phyloP scores from a whole-genome alignment of 37 sponge, comb jelly and placozoan species.

The Spongilla lacustris region DNA sequence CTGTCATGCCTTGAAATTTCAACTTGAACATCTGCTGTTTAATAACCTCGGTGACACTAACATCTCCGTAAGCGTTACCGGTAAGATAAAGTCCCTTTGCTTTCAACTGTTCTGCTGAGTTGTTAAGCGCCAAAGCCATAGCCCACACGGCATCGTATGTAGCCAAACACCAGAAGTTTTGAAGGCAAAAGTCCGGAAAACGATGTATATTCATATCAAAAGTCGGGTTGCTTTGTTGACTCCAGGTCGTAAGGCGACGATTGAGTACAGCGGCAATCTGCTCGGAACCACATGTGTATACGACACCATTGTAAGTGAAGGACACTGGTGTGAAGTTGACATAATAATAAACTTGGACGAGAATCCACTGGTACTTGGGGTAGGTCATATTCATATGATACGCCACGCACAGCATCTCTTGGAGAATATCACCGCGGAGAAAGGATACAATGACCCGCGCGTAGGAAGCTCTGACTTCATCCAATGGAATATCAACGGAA shows the following conservation, averaged over 20 bases:
- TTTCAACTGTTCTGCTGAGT: neutral
- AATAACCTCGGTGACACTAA: neutral
- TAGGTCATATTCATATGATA: neutral
- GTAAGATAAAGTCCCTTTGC: neutral
- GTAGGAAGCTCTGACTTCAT: neutral
- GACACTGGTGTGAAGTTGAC: neutral
- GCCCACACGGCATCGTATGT: neutral
- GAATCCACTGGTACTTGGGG: conserved; percentile 25
- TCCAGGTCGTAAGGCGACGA: neutral
- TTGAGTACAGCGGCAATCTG: neutral
- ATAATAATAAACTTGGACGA: neutral
- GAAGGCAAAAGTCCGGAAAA: neutral
- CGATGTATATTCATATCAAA: neutral
- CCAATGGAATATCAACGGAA: neutral
- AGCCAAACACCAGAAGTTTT: neutral
- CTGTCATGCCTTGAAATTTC: neutral
- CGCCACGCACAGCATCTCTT: conserved; percentile 7
- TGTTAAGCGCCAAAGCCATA: neutral
- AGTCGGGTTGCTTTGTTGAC: neutral
- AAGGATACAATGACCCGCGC: conserved; percentile 5
- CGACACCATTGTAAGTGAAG: neutral
- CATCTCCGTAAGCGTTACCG: neutral
- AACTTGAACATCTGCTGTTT: neutral
- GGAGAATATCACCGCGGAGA: neutral
- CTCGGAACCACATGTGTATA: neutral